These are phyloP conservation scores for Oenanthe melanoleuca DNA, from an alignment of 2,113 vertebrate genomes.

Conservation along the genomic window DNA sequence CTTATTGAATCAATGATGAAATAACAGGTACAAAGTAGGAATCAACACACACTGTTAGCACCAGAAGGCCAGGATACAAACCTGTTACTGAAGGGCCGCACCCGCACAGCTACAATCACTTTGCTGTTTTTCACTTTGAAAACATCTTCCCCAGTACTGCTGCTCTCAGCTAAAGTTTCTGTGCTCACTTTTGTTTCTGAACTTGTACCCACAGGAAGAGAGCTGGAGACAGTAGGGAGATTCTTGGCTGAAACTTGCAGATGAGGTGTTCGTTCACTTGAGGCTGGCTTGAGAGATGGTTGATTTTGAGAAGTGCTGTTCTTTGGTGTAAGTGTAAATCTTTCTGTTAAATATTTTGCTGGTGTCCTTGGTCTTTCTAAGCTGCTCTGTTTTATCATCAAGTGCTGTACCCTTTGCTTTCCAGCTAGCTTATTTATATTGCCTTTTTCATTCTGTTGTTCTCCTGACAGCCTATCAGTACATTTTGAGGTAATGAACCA, in stretches of 20 bases:
- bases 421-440: conserved; percentile 51
- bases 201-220: neutral
- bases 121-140: conserved; percentile 86
- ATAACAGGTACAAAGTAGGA: neutral
- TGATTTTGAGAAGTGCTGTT: neutral
- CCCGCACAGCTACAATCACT: conserved; percentile 88
- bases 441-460: conserved; percentile 60
- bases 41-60: neutral
- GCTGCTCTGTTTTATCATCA: conserved; percentile 35
- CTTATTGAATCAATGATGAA: neutral
- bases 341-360: conserved; percentile 14
- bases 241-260: conserved; percentile 26
- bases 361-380: conserved; percentile 70
- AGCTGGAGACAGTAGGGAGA: neutral
- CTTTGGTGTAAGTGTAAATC: neutral
- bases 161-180: neutral
- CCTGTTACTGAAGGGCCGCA: conserved; percentile 91
- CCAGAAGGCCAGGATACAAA: conserved; percentile 53
- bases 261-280: neutral
- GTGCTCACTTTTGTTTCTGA: neutral
- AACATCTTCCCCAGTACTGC: conserved; percentile 7
- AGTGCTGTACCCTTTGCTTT: conserved; percentile 50
- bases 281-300: neutral
- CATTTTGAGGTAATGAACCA: conserved; percentile 49
- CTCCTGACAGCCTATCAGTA: conserved; percentile 58